Percentiles rank a stretch among this genome's conserved stretches.
Conservation (phyloP, 2,888 invertebrate species). For the Ecdyonurus torrentis region DNA sequence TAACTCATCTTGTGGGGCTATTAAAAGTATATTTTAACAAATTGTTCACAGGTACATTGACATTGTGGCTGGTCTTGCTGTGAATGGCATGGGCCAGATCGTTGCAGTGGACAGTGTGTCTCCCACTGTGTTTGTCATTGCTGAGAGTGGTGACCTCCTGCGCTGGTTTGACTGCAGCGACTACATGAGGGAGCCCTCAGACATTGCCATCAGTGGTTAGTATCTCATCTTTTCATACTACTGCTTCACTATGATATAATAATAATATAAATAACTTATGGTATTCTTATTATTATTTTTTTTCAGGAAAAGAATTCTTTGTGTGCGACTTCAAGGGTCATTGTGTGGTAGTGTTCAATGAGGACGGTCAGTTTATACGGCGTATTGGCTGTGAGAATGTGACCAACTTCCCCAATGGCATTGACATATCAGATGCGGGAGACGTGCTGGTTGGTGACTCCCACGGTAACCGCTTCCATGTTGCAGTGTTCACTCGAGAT, state of each 20-base stretch:
- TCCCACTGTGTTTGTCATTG: conserved; percentile 80
- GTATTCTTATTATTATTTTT: too few relatives aligned
- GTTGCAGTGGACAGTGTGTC: conserved; percentile 96
- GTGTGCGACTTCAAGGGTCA: conserved; percentile 98
- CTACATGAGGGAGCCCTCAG: conserved; percentile 94
- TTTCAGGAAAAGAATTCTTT: conserved; percentile 74
- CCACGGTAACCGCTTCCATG: conserved; percentile 94
- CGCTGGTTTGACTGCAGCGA: conserved; percentile 97
- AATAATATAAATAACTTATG: not conserved
- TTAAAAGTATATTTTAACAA: not conserved
- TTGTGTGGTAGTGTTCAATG: conserved; percentile 90
- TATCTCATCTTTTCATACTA: conserved; percentile 7
- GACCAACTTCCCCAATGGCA: conserved; percentile 95
- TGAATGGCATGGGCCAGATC: conserved; percentile 80
- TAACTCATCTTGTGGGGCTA: not conserved
- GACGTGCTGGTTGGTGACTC: conserved; percentile 94
- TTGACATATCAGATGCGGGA: conserved; percentile 92
- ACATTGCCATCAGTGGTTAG: conserved; percentile 84
- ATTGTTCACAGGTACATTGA: conserved; percentile 48
- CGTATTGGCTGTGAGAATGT: conserved; percentile 90
- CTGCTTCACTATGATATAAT: not conserved
- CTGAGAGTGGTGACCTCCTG: conserved; percentile 79
- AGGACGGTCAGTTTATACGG: conserved; percentile 78
- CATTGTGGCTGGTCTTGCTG: conserved; percentile 86
- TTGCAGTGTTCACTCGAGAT: conserved; percentile 84